Evolutionary conservation across 1,140 invertebrate species (phyloP), one percentile per base, ranked within the genome.

Genomic region (Drosophila kepulauana): DNA sequence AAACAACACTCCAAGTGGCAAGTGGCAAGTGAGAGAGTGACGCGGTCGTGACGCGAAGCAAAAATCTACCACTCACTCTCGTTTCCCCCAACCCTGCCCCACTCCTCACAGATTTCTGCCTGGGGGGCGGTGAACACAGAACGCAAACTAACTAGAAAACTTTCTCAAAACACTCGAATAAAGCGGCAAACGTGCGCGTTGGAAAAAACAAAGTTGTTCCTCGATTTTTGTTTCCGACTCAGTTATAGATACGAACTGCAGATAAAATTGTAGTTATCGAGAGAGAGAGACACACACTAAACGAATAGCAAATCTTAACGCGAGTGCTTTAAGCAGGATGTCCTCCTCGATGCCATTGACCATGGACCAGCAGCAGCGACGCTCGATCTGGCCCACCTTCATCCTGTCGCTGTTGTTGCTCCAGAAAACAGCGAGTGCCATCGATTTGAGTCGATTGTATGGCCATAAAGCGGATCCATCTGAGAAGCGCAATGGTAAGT

Each of bases 401-500:
- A 72, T 76, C 25, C 66, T 86, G 51, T 72, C 80, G 48, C 62
- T 92, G 69, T 52, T 91, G 67, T 54, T 91, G 43, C 72, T 86
- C 25, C 72, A 82, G 49, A 59, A 85, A 59, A 76, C 82, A 58
- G 91, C 90, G 15, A 79, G 72, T 65, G 92, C 90, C 70, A 92
- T 93, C 71, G 92, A 93, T 82, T 91, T 93, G 78, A 92, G 92
- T 54, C 92, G 92, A 28, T 67, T 93, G 54, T 93, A 93, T 63
- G 92, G 92, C 6, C 92, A 93, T 63, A 87, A 91, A 77, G 88
- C 81, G 25, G 84, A 81, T 74, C 80, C 85, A 59, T 70, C 92
- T 20, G 88, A 92, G 59, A 93, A 93, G 58, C 79, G 92, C 15
- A 91, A 86, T 62, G 92, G 92, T 92, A 82, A 92, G 82, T 87